Conservation (phyloP, 2,797 vertebrate genomes). For the Falco novaeseelandiae region DNA sequence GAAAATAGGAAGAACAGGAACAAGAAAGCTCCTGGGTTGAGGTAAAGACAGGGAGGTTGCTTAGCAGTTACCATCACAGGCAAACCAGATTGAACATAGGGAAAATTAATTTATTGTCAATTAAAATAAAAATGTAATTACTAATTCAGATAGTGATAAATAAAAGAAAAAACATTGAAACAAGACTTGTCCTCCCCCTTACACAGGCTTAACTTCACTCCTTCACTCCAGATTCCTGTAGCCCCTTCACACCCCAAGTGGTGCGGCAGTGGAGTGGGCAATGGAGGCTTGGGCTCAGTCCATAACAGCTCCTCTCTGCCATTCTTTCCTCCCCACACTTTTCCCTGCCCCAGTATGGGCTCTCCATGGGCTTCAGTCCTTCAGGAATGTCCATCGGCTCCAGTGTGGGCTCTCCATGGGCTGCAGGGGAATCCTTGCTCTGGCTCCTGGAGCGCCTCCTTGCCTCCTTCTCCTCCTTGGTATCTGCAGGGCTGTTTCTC, state of each 20-base stretch:
- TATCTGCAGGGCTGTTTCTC: neutral
- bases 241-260: neutral
- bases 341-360: neutral
- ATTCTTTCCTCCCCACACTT: neutral
- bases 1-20: neutral
- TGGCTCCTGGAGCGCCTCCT: accelerated
- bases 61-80: neutral
- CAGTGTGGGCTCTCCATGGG: neutral
- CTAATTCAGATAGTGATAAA: neutral
- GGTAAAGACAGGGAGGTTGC: neutral
- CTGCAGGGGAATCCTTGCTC: neutral
- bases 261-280: accelerated
- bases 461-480: neutral
- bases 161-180: neutral
- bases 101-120: neutral
- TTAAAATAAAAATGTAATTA: neutral
- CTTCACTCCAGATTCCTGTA: neutral
- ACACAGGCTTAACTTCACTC: neutral
- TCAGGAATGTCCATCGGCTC: neutral
- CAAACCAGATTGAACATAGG: neutral
- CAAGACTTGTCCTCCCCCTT: neutral
- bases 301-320: neutral
- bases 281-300: neutral
- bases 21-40: neutral
- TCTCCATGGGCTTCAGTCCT: neutral